Percentiles rank a stretch among this genome's conserved stretches.
These are phyloP conservation scores for Oncorhynchus mykiss DNA, from an alignment of 2,113 vertebrate genomes.

Conservation along the genomic window DNA sequence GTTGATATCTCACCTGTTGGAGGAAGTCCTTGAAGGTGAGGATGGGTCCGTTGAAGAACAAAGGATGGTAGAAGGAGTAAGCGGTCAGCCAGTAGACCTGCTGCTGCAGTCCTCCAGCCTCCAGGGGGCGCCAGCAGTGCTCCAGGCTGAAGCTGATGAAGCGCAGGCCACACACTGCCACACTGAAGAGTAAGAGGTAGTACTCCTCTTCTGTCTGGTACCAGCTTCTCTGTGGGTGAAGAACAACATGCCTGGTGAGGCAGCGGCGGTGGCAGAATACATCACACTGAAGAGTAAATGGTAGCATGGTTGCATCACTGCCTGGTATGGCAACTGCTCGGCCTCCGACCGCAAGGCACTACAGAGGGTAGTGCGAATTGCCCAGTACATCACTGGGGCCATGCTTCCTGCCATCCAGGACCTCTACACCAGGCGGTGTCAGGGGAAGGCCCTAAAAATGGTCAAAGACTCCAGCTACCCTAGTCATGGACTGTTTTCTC, in stretches of 20 bases:
- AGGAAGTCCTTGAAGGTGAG: slow-evolving; percentile 84
- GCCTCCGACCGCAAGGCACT: too few species aligned
- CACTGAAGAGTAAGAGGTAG: slow-evolving; percentile 84
- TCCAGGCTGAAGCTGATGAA: slow-evolving; percentile 92
- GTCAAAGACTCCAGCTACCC: too few species aligned
- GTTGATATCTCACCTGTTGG: slow-evolving; percentile 76
- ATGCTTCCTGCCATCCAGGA: too few species aligned
- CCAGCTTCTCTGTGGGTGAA: slow-evolving; percentile 1
- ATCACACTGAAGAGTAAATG: too few species aligned
- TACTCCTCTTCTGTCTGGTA: slow-evolving; percentile 6
- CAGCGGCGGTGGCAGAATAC: too few species aligned
- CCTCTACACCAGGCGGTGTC: too few species aligned
- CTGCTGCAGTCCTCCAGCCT: slow-evolving; percentile 40
- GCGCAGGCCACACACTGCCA: slow-evolving; percentile 87
- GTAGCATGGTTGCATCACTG: too few species aligned
- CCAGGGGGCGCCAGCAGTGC: slow-evolving; percentile 75
- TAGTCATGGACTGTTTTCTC: too few species aligned
- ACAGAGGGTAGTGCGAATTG: too few species aligned
- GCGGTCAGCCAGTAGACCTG: slow-evolving; percentile 83
- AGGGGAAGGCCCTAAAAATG: too few species aligned
- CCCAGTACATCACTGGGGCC: too few species aligned
- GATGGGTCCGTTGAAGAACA: slow-evolving; percentile 93
- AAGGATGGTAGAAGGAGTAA: slow-evolving; percentile 93
- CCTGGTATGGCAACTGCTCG: too few species aligned
- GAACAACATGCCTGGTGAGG: not conserved